These are phyloP conservation scores for Ips nitidus DNA, from an alignment of 1,140 invertebrate genomes.

Conservation along the genomic window DNA sequence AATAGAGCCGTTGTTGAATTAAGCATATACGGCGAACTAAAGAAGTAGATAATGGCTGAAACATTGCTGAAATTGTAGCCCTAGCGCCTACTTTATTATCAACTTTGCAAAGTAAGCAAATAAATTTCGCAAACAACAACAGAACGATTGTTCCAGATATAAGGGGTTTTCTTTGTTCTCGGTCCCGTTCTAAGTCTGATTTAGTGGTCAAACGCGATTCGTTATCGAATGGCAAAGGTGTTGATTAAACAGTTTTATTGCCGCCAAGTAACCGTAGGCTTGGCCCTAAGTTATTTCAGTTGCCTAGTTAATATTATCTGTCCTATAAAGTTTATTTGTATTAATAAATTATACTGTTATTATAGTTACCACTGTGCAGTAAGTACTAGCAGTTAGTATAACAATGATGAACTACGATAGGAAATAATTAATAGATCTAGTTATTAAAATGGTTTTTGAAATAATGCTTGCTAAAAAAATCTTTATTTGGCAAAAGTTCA, in stretches of 20 bases:
- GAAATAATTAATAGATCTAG: too few relatives aligned
- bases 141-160: constrained; percentile 14
- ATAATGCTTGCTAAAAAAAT: too few relatives aligned
- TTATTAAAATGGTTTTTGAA: too few relatives aligned
- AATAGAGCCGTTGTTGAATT: constrained; percentile 36
- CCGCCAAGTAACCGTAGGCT: background rate
- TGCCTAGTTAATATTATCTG: too few relatives aligned
- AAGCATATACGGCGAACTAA: constrained; percentile 30
- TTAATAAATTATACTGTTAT: too few relatives aligned
- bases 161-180: constrained; percentile 20
- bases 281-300: too few relatives aligned
- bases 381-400: too few relatives aligned
- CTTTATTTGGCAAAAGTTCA: too few relatives aligned
- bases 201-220: constrained; percentile 3
- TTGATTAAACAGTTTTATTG: constrained; percentile 3
- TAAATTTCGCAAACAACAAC: constrained; percentile 21
- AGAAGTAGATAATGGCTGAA: constrained; percentile 37
- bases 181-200: constrained; percentile 16
- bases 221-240: constrained; percentile 10
- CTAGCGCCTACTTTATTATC: constrained; percentile 34
- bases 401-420: too few relatives aligned
- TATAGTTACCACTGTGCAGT: too few relatives aligned
- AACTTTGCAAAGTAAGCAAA: constrained; percentile 34
- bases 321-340: too few relatives aligned
- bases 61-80: constrained; percentile 36